A percentile compares a stretch with the other conserved stretches of the same genome.
These are phyloP conservation scores for Columba livia DNA, from an alignment of 2,113 vertebrate species.

Conservation along the genomic window DNA sequence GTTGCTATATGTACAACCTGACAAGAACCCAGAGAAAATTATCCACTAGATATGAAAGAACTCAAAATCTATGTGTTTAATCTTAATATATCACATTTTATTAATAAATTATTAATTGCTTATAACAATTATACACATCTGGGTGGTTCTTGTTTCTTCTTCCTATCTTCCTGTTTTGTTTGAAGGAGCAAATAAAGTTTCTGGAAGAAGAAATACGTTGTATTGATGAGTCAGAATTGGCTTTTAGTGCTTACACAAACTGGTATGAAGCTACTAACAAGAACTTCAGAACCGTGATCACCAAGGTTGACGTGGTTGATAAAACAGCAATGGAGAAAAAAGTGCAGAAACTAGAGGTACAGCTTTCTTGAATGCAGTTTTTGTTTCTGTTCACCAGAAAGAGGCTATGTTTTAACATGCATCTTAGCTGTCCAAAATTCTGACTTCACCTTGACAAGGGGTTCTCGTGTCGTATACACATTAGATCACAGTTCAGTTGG, in stretches of 20 bases:
- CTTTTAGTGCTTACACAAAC: constrained; percentile 83
- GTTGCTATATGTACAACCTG: background rate
- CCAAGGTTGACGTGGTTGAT: constrained; percentile 81
- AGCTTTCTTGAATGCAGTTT: background rate
- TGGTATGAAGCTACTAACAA: constrained; percentile 86
- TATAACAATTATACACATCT: background rate
- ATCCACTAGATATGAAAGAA: background rate
- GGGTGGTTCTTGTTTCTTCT: background rate
- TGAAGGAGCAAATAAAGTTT: constrained; percentile 90
- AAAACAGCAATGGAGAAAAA: constrained; percentile 86
- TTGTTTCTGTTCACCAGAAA: background rate
- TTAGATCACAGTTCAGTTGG: background rate
- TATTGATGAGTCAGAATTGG: constrained; percentile 86
- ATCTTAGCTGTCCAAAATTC: background rate
- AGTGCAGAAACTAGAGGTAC: constrained; percentile 91
- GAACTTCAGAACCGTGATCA: constrained; percentile 80
- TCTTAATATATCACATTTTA: background rate
- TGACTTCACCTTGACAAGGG: background rate
- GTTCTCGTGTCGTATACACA: background rate
- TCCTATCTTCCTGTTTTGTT: background rate
- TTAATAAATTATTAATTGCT: background rate
- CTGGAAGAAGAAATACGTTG: constrained; percentile 89
- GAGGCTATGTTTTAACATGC: background rate
- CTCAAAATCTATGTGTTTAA: background rate
- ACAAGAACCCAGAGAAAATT: background rate